phyloP scores from a whole-genome alignment of 2,888 invertebrate species.

The Eristalis intricaria region DNA sequence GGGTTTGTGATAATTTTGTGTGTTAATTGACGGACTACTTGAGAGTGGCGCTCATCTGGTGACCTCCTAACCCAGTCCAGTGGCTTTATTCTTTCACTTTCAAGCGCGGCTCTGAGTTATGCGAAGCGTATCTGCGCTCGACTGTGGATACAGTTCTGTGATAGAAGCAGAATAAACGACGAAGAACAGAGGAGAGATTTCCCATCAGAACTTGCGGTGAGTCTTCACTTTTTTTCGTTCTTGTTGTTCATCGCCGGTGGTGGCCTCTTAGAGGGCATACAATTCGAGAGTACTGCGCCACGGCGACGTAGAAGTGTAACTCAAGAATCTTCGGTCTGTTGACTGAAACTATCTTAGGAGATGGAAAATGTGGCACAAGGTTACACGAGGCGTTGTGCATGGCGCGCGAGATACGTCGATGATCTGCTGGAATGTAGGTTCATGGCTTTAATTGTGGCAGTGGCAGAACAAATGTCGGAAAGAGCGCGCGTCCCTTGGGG shows the following conservation, averaged over 20 bases:
- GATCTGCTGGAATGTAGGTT: slow-evolving; percentile 7
- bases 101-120: slow-evolving; percentile 34
- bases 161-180: background rate
- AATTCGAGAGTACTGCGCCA: background rate
- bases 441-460: background rate
- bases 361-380: slow-evolving; percentile 55
- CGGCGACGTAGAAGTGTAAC: slow-evolving; percentile 26
- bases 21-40: background rate
- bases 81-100: slow-evolving; percentile 65
- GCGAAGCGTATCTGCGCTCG: slow-evolving; percentile 21
- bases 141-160: background rate
- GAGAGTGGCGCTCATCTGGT: background rate
- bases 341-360: slow-evolving; percentile 44
- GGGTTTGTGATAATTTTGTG: background rate
- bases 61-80: slow-evolving; percentile 48
- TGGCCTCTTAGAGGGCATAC: slow-evolving; percentile 49
- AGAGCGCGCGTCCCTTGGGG: background rate
- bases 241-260: background rate
- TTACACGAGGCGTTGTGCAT: slow-evolving; percentile 4
- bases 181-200: background rate
- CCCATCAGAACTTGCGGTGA: slow-evolving; percentile 9
- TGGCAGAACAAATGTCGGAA: background rate
- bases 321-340: slow-evolving; percentile 59
- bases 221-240: background rate
- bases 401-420: background rate